These are phyloP conservation scores for Coreius guichenoti DNA, from an alignment of 2,797 vertebrate genomes.

Conservation along the genomic window DNA sequence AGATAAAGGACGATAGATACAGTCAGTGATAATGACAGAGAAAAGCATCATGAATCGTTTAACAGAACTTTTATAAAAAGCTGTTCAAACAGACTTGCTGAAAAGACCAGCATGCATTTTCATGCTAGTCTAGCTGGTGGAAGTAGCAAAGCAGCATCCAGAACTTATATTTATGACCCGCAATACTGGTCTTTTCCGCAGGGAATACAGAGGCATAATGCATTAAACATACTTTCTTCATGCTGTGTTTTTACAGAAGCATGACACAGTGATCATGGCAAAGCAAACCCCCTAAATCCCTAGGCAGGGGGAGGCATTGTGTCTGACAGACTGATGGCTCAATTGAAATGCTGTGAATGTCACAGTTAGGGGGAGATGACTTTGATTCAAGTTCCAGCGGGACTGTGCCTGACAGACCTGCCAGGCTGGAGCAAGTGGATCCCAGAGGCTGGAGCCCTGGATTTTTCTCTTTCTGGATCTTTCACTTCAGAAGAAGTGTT, in stretches of 20 bases:
- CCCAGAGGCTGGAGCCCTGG: constrained; percentile 38
- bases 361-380: constrained; percentile 64
- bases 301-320: constrained; percentile 45
- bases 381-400: constrained; percentile 66
- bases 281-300: constrained; percentile 7
- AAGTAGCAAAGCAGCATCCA: background rate
- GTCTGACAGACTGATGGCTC: constrained; percentile 76
- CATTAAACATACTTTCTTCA: constrained; percentile 20
- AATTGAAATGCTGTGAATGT: constrained; percentile 75
- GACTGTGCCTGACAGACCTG: constrained; percentile 67
- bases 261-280: constrained; percentile 26
- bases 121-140: background rate
- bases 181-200: background rate
- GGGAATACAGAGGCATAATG: constrained; percentile 17
- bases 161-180: background rate
- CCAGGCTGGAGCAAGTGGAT: constrained; percentile 52
- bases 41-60: background rate
- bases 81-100: background rate
- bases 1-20: constrained; percentile 39
- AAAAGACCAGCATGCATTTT: constrained; percentile 15
- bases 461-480: constrained; percentile 53
- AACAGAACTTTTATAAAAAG: background rate
- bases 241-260: constrained; percentile 20
- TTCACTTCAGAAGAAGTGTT: constrained; percentile 60
- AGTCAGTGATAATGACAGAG: background rate